Evolutionary conservation across 2,888 invertebrate genomes (phyloP).

Genomic region (Zaprionus obscuricornis): DNA sequence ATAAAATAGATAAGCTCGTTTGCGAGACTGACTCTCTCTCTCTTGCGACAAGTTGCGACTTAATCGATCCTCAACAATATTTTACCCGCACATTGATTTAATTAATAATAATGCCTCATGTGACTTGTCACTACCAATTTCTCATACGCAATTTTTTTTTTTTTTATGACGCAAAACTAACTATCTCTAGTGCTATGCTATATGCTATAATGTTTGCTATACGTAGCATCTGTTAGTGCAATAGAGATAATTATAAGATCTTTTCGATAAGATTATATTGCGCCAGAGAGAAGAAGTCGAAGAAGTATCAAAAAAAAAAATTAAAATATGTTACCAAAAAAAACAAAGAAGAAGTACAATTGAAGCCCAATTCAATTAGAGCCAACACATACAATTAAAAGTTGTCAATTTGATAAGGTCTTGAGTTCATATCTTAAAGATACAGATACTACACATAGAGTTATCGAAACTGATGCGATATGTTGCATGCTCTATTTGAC

Average conservation of each 20-base stretch:
- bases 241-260: slow-evolving; percentile 29
- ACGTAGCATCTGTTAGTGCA: slow-evolving; percentile 50
- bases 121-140: slow-evolving; percentile 63
- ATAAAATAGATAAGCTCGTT: slow-evolving; percentile 21
- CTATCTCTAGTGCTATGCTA: too few species aligned
- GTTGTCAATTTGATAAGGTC: slow-evolving; percentile 61
- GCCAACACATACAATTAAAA: slow-evolving; percentile 76
- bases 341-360: slow-evolving; percentile 16
- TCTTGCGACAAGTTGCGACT: too few species aligned
- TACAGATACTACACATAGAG: slow-evolving; percentile 42
- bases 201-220: too few species aligned
- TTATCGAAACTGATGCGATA: slow-evolving; percentile 36
- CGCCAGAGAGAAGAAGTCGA: too few species aligned
- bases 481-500: slow-evolving; percentile 42
- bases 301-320: too few species aligned
- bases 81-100: slow-evolving; percentile 65
- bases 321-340: slow-evolving; percentile 65
- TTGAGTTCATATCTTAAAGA: slow-evolving; percentile 44
- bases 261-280: slow-evolving; percentile 32
- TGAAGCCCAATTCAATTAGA: slow-evolving; percentile 75
- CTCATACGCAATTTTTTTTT: slow-evolving; percentile 5
- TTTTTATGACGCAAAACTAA: slow-evolving; percentile 60
- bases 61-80: slow-evolving; percentile 31
- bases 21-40: too few species aligned
- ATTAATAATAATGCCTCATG: slow-evolving; percentile 73